Evolutionary conservation across 2,888 invertebrate species (phyloP).

Genomic region (Clitarchus hookeri): DNA sequence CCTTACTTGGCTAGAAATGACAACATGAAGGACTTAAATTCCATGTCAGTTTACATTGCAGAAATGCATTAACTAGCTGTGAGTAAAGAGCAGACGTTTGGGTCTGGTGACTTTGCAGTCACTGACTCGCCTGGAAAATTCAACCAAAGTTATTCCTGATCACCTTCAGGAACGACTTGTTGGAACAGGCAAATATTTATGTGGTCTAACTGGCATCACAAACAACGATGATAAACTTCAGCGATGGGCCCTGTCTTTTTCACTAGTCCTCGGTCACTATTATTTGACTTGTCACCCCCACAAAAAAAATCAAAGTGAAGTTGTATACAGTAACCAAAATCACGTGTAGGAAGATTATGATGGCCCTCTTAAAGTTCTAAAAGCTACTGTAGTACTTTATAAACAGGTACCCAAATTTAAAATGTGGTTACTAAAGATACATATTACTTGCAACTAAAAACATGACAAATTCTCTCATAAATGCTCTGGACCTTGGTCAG

Average conservation of each 20-base stretch:
- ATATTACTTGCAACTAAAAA: not conserved
- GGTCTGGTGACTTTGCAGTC: conserved; percentile 35
- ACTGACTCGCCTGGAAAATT: conserved; percentile 28
- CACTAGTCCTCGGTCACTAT: not conserved
- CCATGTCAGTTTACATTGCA: conserved; percentile 15
- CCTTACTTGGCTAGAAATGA: conserved; percentile 35
- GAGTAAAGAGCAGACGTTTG: conserved; percentile 33
- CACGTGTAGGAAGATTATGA: too few species aligned
- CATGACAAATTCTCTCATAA: not conserved
- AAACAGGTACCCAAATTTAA: too few species aligned
- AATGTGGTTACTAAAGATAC: too few species aligned
- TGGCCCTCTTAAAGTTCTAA: too few species aligned
- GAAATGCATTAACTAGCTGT: conserved; percentile 34
- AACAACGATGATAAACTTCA: not conserved
- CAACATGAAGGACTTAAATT: conserved; percentile 32
- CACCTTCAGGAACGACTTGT: conserved; percentile 33
- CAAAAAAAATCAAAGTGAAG: too few species aligned
- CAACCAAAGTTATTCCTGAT: conserved; percentile 35
- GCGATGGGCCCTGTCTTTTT: conserved; percentile 20
- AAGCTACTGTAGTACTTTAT: too few species aligned
- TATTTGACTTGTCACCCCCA: too few species aligned
- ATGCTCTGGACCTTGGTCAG: not conserved
- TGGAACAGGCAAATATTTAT: conserved; percentile 31
- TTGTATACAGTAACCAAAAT: too few species aligned
- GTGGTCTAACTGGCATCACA: conserved; percentile 25